phyloP scores from a whole-genome alignment of 2,888 invertebrate species.

The Clistopyga incitator region DNA sequence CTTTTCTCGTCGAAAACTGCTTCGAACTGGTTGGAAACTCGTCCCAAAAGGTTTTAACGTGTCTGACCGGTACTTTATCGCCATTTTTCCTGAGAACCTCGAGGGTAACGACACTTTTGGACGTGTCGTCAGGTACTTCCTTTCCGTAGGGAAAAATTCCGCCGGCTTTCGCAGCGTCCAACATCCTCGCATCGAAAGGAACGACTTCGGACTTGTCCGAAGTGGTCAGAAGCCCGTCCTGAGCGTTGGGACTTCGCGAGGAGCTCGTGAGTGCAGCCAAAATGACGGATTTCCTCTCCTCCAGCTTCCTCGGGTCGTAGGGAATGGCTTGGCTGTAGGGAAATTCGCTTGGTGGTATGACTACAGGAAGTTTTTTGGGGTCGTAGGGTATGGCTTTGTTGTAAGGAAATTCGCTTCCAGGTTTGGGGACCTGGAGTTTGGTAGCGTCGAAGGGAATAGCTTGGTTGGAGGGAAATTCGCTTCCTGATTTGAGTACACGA shows the following conservation, averaged over 20 bases:
- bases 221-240: not conserved
- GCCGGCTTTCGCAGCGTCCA: constrained; percentile 38
- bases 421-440: not conserved
- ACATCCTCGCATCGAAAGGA: constrained; percentile 52
- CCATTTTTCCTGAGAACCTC: not conserved
- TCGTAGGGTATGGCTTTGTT: constrained; percentile 43
- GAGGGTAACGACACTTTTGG: constrained; percentile 19
- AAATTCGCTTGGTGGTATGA: too few relatives aligned
- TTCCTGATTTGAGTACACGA: not conserved
- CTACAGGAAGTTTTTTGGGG: too few relatives aligned
- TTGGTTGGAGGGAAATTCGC: not conserved
- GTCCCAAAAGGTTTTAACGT: not conserved
- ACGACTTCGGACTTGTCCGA: not conserved
- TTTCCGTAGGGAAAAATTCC: constrained; percentile 48
- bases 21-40: not conserved
- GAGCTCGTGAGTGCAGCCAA: not conserved
- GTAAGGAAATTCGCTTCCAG: constrained; percentile 49
- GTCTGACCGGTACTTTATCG: constrained; percentile 24
- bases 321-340: too few relatives aligned
- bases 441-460: not conserved
- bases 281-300: not conserved
- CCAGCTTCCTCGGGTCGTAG: constrained; percentile 24
- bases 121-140: constrained; percentile 31
- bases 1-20: not conserved
- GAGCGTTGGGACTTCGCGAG: constrained; percentile 3